Evolutionary conservation across 2,888 invertebrate genomes (phyloP).

Genomic region (Beris morrisii): DNA sequence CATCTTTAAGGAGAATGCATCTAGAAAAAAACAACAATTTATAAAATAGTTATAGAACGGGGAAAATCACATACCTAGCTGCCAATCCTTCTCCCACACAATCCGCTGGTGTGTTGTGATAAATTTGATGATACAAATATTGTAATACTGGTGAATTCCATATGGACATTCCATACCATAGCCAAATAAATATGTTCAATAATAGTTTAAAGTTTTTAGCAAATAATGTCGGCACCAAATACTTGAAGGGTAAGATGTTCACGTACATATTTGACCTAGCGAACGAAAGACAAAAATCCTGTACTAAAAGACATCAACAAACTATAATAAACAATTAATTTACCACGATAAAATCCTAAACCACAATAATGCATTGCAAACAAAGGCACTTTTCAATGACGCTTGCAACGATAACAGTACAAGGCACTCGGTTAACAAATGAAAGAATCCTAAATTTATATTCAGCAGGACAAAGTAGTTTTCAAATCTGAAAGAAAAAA

Average conservation of each 20-base stretch:
- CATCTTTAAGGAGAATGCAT: slow-evolving; percentile 54
- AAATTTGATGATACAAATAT: slow-evolving; percentile 56
- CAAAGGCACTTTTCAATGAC: slow-evolving; percentile 49
- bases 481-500: slow-evolving; percentile 49
- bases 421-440: slow-evolving; percentile 52
- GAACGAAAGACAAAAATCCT: slow-evolving; percentile 1
- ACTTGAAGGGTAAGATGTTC: slow-evolving; percentile 54
- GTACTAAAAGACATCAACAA: not conserved
- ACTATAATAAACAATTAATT: slow-evolving; percentile 9
- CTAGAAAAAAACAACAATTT: slow-evolving; percentile 40
- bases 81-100: slow-evolving; percentile 55
- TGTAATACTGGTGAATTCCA: slow-evolving; percentile 56
- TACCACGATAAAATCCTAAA: slow-evolving; percentile 53
- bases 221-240: slow-evolving; percentile 54
- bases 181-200: slow-evolving; percentile 52
- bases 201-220: slow-evolving; percentile 54
- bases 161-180: slow-evolving; percentile 55
- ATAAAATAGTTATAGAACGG: no score
- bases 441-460: slow-evolving; percentile 52
- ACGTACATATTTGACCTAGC: slow-evolving; percentile 52
- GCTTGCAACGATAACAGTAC: slow-evolving; percentile 51
- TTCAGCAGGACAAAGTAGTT: slow-evolving; percentile 55
- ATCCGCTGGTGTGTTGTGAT: slow-evolving; percentile 52
- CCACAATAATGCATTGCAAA: slow-evolving; percentile 52
- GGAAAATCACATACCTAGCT: slow-evolving; percentile 46